phyloP scores from a whole-genome alignment of 2,113 vertebrate species.

The Orycteropus afer region DNA sequence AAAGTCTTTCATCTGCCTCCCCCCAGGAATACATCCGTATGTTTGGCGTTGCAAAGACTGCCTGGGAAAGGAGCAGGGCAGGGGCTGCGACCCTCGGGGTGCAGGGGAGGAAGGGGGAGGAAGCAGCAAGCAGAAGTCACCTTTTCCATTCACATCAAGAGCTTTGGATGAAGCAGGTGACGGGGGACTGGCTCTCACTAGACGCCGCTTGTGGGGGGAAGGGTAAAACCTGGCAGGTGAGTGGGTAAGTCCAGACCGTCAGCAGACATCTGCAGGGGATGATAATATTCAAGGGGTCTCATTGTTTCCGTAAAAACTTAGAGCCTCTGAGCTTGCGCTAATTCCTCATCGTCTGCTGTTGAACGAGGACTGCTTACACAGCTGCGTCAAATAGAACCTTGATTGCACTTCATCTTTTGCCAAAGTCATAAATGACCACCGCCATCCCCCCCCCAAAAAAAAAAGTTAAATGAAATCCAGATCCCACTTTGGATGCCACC shows the following conservation, averaged over 20 bases:
- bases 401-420: conserved; percentile 73
- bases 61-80: rapidly evolving
- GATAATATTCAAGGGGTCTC: conserved; percentile 82
- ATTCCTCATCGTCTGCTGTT: conserved; percentile 85
- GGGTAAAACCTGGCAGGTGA: conserved; percentile 76
- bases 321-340: conserved; percentile 80
- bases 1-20: not conserved
- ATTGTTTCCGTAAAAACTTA: conserved; percentile 82
- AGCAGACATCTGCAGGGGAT: conserved; percentile 83
- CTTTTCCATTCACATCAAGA: conserved; percentile 40
- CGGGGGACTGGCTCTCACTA: not conserved
- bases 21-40: rapidly evolving
- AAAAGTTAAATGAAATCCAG: conserved; percentile 35
- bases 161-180: conserved; percentile 66
- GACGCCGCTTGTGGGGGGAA: conserved; percentile 3
- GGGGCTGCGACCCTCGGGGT: not conserved
- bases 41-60: not conserved
- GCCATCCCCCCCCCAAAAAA: not conserved
- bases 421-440: conserved; percentile 75
- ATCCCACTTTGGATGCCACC: conserved; percentile 36
- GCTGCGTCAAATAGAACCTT: conserved; percentile 74
- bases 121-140: not conserved
- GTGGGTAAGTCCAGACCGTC: conserved; percentile 82
- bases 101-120: rapidly evolving
- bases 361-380: conserved; percentile 79